Percentiles rank a stretch among this genome's conserved stretches.
phyloP scores from a whole-genome alignment of 2,113 vertebrate species.

The Entosphenus tridentatus region DNA sequence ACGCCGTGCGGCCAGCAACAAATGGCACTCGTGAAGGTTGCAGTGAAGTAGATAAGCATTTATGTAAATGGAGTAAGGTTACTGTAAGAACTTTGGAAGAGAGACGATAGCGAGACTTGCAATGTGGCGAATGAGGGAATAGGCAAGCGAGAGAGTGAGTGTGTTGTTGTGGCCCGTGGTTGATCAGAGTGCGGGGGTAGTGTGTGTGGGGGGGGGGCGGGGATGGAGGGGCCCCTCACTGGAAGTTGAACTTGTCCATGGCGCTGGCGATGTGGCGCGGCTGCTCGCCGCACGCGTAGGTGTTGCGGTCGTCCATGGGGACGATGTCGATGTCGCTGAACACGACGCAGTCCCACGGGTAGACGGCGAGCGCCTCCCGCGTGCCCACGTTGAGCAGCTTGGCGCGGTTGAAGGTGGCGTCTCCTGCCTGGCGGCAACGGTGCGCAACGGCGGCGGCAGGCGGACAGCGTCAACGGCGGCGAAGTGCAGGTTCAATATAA shows the following conservation, averaged over 20 bases:
- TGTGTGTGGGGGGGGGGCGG: neutral
- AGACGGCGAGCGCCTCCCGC: slow-evolving; percentile 44
- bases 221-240: slow-evolving; percentile 18
- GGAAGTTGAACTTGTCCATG: slow-evolving; percentile 53
- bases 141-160: neutral
- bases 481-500: neutral
- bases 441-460: neutral
- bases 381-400: slow-evolving; percentile 43
- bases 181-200: neutral
- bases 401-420: slow-evolving; percentile 33
- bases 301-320: slow-evolving; percentile 38
- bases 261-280: slow-evolving; percentile 41
- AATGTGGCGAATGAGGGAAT: no score
- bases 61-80: no score
- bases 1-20: no score
- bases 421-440: slow-evolving; percentile 22
- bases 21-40: no score
- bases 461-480: neutral
- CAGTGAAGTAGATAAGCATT: no score
- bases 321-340: slow-evolving; percentile 50
- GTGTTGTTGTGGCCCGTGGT: neutral
- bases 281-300: slow-evolving; percentile 29
- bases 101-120: no score
- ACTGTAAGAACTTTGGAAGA: no score
- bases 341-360: slow-evolving; percentile 45